These are phyloP conservation scores for Dicaeum eximium DNA, from an alignment of 2,113 vertebrate species.

Conservation along the genomic window DNA sequence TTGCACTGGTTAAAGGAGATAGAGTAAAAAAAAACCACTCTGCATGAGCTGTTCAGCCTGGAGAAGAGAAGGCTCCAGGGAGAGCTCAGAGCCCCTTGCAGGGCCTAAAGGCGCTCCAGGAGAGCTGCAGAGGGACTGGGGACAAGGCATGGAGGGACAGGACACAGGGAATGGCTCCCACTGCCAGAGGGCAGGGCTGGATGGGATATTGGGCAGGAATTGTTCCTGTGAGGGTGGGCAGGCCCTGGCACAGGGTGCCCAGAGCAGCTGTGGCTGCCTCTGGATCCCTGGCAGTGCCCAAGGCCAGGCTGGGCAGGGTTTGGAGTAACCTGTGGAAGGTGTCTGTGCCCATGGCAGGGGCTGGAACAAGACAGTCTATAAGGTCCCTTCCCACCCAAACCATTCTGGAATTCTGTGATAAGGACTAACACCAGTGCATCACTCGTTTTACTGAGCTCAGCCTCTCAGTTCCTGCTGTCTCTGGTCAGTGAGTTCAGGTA, in stretches of 20 bases:
- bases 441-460: not conserved
- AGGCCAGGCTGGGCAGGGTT: not conserved
- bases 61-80: not conserved
- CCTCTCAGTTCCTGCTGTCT: not conserved
- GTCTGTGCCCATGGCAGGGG: not conserved
- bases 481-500: not conserved
- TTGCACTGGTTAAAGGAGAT: not conserved
- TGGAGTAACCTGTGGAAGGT: not conserved
- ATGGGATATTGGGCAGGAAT: not conserved
- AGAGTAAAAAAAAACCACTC: not conserved
- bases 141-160: not conserved
- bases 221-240: not conserved
- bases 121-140: not conserved
- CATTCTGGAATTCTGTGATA: not conserved
- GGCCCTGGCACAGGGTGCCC: not conserved
- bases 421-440: not conserved
- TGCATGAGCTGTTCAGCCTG: not conserved
- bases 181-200: not conserved
- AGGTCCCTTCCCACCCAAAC: not conserved
- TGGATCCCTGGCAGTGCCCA: not conserved
- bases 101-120: not conserved
- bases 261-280: not conserved
- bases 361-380: not conserved
- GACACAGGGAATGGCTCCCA: not conserved
- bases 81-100: accelerated